Conservation (phyloP, 2,888 invertebrate genomes). For the Yponomeuta malinellus region DNA sequence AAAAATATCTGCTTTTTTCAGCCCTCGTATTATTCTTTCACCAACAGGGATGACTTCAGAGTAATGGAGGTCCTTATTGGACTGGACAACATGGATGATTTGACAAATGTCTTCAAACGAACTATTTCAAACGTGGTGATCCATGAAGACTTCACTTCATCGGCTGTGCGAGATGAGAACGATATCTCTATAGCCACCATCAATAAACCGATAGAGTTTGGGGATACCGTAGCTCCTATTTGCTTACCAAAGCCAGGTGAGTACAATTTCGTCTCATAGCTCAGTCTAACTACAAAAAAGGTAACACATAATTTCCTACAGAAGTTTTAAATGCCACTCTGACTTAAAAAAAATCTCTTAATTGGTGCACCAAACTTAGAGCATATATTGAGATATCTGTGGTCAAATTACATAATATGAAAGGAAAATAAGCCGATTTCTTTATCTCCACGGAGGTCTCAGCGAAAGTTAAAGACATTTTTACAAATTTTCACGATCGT, state of each 20-base stretch:
- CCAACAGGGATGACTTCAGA: constrained; percentile 53
- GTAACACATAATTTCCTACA: no score
- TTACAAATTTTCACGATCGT: no score
- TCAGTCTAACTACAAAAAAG: not conserved
- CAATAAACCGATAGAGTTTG: constrained; percentile 53
- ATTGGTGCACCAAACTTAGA: no score
- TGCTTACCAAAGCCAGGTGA: constrained; percentile 71
- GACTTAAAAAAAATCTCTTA: no score
- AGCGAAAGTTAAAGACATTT: no score
- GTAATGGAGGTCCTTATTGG: constrained; percentile 60
- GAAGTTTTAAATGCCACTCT: no score
- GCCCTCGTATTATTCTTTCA: not conserved
- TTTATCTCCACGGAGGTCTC: no score
- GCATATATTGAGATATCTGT: no score
- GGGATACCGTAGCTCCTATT: constrained; percentile 59
- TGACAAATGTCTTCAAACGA: constrained; percentile 46
- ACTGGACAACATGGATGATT: constrained; percentile 56
- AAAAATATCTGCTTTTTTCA: no score
- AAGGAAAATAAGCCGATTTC: no score
- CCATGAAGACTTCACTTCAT: constrained; percentile 67
- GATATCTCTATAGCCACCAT: constrained; percentile 76
- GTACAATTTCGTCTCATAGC: constrained; percentile 17
- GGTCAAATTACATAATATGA: no score
- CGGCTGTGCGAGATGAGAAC: constrained; percentile 69
- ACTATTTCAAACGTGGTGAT: constrained; percentile 52